A percentile compares a stretch with the other conserved stretches of the same genome.
Conservation (phyloP, 2,888 invertebrate species). For the Hypselothyrea guttata region DNA sequence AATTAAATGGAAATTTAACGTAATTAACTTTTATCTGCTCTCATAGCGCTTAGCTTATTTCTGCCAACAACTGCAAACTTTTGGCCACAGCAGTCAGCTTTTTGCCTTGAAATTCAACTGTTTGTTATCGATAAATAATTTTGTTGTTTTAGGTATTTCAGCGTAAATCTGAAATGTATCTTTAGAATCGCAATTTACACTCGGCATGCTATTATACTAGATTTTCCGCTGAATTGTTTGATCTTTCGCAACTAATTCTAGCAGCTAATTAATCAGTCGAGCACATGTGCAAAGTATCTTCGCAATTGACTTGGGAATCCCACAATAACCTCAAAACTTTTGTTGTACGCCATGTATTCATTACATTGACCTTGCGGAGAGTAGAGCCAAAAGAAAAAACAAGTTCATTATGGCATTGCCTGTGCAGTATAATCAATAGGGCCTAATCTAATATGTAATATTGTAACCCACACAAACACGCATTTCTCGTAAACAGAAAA, state of each 20-base stretch:
- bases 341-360: constrained; percentile 14
- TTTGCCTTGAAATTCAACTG: too few relatives aligned
- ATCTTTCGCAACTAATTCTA: constrained; percentile 23
- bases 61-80: too few relatives aligned
- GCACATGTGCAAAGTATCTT: constrained; percentile 43
- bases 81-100: too few relatives aligned
- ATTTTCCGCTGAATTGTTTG: constrained; percentile 18
- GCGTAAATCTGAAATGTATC: constrained; percentile 16
- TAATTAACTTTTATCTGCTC: too few relatives aligned
- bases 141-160: neutral
- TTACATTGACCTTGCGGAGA: constrained; percentile 48
- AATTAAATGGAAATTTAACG: too few relatives aligned
- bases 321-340: constrained; percentile 1
- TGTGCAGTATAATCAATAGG: constrained; percentile 52
- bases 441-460: constrained; percentile 58
- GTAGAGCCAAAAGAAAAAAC: constrained; percentile 27
- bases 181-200: neutral
- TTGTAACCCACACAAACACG: constrained; percentile 42
- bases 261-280: constrained; percentile 44
- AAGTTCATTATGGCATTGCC: constrained; percentile 49
- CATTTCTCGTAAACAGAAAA: constrained; percentile 20
- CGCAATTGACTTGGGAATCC: constrained; percentile 10
- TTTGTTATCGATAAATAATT: too few relatives aligned
- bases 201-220: too few relatives aligned
- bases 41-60: too few relatives aligned